Percentiles rank a stretch among this genome's conserved stretches.
phyloP scores from a whole-genome alignment of 2,888 invertebrate species.

The Drosophila cognata region DNA sequence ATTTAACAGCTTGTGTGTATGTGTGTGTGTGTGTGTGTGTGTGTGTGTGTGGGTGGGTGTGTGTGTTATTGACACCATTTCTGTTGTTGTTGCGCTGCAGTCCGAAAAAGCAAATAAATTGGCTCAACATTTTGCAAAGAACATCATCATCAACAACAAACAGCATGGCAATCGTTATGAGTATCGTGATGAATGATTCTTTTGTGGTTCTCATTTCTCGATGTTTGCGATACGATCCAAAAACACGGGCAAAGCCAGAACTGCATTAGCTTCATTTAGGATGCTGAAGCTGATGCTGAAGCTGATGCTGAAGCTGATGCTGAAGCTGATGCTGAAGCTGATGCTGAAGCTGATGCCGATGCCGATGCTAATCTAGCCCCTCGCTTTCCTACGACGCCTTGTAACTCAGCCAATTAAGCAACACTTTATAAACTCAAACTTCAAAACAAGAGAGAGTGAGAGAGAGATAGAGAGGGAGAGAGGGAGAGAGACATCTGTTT shows the following conservation, averaged over 20 bases:
- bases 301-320: background rate
- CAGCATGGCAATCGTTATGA: conserved; percentile 8
- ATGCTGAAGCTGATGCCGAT: background rate
- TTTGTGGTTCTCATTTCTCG: conserved; percentile 19
- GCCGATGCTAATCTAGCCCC: background rate
- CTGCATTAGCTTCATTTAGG: conserved; percentile 10
- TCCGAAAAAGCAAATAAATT: conserved; percentile 62
- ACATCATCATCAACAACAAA: conserved; percentile 19
- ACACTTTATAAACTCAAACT: conserved; percentile 34
- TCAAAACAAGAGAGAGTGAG: background rate
- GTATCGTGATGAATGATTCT: conserved; percentile 19
- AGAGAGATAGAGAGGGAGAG: background rate
- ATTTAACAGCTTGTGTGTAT: conserved; percentile 27
- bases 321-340: background rate
- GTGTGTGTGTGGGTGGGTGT: conserved; percentile 27
- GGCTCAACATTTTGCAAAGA: conserved; percentile 66
- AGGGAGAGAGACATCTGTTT: background rate
- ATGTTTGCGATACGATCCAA: conserved; percentile 26
- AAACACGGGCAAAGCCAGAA: background rate
- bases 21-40: conserved; percentile 22
- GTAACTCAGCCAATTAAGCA: conserved; percentile 38
- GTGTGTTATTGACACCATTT: conserved; percentile 77
- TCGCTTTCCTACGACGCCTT: background rate
- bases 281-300: background rate
- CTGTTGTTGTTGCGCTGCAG: conserved; percentile 39